Percentiles rank a stretch among this genome's conserved stretches.
These are phyloP conservation scores for Hippocampus kuda DNA, from an alignment of 2,797 vertebrate genomes.

Conservation along the genomic window DNA sequence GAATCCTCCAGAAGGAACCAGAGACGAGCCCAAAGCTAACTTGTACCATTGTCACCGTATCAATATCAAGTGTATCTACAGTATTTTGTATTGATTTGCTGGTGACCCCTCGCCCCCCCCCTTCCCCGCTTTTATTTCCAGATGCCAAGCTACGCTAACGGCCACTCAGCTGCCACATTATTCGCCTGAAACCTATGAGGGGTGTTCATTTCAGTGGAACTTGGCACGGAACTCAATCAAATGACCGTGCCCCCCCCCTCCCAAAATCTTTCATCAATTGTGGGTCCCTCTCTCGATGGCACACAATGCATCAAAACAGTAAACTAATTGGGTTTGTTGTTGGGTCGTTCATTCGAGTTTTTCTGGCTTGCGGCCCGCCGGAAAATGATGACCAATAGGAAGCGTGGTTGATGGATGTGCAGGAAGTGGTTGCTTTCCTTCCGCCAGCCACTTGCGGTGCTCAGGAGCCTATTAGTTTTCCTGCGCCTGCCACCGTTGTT, in stretches of 20 bases:
- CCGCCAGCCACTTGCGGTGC: constrained; percentile 22
- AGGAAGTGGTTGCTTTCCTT: constrained; percentile 21
- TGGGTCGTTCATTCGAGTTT: neutral
- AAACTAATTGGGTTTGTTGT: no score
- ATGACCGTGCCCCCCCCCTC: neutral
- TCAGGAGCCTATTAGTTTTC: constrained; percentile 47
- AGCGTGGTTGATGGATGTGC: constrained; percentile 31
- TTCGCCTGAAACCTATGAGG: neutral
- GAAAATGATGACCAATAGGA: neutral
- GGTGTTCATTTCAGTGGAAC: neutral
- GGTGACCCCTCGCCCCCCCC: neutral
- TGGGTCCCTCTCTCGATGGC: no score
- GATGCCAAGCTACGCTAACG: neutral
- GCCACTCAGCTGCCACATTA: neutral
- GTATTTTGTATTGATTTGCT: neutral
- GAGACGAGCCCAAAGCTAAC: neutral
- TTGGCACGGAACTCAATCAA: neutral
- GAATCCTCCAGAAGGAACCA: no score
- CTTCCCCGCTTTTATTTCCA: neutral
- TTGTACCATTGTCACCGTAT: no score
- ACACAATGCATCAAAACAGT: neutral
- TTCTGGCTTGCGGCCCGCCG: neutral
- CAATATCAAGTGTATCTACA: neutral
- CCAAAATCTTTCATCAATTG: neutral
- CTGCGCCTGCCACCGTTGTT: constrained; percentile 35